Base-by-base conservation (phyloP, 1,140 invertebrate species). In the Parasteatoda tepidariorum region DNA sequence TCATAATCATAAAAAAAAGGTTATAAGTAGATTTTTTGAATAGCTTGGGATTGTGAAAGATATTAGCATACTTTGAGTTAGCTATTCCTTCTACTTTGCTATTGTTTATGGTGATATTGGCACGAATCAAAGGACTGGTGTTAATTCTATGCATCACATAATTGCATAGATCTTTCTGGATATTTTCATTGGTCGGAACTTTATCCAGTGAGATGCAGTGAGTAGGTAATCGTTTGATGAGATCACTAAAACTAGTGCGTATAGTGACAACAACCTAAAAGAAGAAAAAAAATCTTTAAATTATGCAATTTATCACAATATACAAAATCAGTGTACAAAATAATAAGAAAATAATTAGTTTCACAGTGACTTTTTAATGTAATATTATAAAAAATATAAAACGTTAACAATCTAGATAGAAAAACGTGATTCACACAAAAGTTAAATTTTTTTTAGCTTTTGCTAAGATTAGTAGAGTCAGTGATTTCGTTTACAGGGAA, bases 211-310 rank as follows among this genome's bases (percentile, higher is more conserved):
- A 75, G 54, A 92, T 90, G 70, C 88, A 87, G 41, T 90, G 89
- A 85, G 96, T 97, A 0, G 96, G 95, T 64, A 98, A 90, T 67
- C 93, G 92, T 87, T 95, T 95, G 1, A 94, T 92, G 15, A 96
- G 92, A 84, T 97, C 95, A 62, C 93, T 90, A 86, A 97, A 92
- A 85, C 94, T 93, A 0, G 94, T 94, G 78, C 96, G 91, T 3
- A 98, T 94, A 0, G 95, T 98, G 13, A 95, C 93, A 0, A 98
- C 91, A 26, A 98, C 31, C 84, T 85, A 15, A 3, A 79, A 57
- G 57, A 28, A 57, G 26, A 67, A 26, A 57, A 59, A n/a, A 24
- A 18, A 26, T 1, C 7, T 34, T 28, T 11, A 75, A 33, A 62
- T 18, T n/a, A n/a, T n/a, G n/a, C n/a, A n/a, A n/a, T n/a, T n/a